phyloP scores from a whole-genome alignment of 2,113 vertebrate genomes.

The Podiceps cristatus region DNA sequence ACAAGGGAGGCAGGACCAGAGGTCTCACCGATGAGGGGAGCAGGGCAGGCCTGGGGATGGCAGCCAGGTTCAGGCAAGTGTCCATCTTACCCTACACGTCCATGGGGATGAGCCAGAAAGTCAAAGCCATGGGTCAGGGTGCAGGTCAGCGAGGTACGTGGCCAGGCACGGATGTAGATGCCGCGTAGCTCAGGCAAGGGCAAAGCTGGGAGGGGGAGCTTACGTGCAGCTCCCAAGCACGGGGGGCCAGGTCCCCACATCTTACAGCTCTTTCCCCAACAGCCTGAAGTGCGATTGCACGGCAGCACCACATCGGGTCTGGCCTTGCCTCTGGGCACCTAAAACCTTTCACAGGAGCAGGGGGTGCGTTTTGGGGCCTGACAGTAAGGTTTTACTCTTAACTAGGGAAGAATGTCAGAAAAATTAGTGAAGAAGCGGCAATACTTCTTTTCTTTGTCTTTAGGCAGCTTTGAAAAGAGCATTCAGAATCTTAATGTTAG shows the following conservation, averaged over 20 bases:
- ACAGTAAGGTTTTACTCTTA: background rate
- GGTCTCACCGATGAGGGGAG: background rate
- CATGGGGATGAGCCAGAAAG: background rate
- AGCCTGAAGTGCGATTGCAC: background rate
- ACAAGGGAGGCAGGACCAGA: background rate
- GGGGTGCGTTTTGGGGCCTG: too few species aligned
- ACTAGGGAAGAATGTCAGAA: background rate
- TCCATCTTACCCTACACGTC: background rate
- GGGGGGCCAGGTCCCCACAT: background rate
- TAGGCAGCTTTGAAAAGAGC: background rate
- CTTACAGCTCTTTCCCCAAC: background rate
- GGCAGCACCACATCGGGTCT: background rate
- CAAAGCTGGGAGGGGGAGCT: background rate
- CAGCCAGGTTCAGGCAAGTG: background rate
- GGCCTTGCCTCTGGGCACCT: background rate
- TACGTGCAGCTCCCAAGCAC: background rate
- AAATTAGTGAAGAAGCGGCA: background rate
- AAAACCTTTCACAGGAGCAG: background rate
- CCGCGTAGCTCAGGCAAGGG: background rate
- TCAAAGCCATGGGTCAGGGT: background rate
- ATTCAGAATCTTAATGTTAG: background rate
- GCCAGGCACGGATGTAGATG: fast-evolving
- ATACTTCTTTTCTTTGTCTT: background rate
- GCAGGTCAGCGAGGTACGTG: background rate
- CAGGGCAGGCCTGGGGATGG: background rate